Percentiles rank a stretch among this genome's conserved stretches.
Conservation (phyloP, 2,888 invertebrate genomes). For the Nephrotoma appendiculata region DNA sequence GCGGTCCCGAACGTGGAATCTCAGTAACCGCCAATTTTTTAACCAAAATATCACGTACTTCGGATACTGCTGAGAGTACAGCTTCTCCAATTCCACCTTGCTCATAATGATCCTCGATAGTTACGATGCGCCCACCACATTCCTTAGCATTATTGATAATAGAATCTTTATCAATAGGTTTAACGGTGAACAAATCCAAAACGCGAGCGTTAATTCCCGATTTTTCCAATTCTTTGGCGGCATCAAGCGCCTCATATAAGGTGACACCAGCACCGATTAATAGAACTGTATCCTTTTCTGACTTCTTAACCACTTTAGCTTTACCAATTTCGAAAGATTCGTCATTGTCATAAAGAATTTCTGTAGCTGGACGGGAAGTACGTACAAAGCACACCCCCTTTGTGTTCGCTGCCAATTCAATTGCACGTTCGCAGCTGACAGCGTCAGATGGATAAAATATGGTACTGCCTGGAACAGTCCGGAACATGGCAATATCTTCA, state of each 20-base stretch:
- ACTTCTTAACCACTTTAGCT: constrained; percentile 64
- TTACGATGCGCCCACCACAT: constrained; percentile 68
- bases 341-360: constrained; percentile 75
- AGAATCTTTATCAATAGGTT: constrained; percentile 75
- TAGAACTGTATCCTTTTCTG: constrained; percentile 62
- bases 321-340: constrained; percentile 68
- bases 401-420: constrained; percentile 91
- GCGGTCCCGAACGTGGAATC: constrained; percentile 88
- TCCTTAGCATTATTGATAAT: constrained; percentile 63
- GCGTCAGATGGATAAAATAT: constrained; percentile 82
- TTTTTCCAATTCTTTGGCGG: constrained; percentile 58
- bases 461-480: constrained; percentile 69
- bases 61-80: constrained; percentile 65
- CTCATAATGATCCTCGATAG: constrained; percentile 95
- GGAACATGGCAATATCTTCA: constrained; percentile 95
- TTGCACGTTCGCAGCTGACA: constrained; percentile 85
- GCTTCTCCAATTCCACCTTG: constrained; percentile 96
- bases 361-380: constrained; percentile 83
- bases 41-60: constrained; percentile 53
- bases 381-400: constrained; percentile 92
- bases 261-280: constrained; percentile 92
- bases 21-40: constrained; percentile 65
- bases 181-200: constrained; percentile 90
- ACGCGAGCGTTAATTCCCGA: constrained; percentile 64
- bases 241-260: constrained; percentile 75